A percentile compares a stretch with the other conserved stretches of the same genome.
phyloP scores from a whole-genome alignment of 1,140 invertebrate species.

The Meloidogyne floridensis region DNA sequence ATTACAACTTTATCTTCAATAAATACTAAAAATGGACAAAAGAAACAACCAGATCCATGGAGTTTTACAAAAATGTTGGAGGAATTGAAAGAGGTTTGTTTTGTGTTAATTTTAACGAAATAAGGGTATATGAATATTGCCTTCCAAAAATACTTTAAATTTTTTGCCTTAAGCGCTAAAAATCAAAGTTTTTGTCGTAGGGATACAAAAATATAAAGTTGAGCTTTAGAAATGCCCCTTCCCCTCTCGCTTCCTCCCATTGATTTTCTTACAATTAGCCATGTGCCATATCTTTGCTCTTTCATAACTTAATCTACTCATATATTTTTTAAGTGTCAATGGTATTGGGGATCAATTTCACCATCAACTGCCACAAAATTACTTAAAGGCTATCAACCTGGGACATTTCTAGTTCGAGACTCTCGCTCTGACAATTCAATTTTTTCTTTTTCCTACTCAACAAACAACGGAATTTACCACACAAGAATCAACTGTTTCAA shows the following conservation, averaged over 20 bases:
- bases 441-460: conserved; percentile 68
- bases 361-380: conserved; percentile 67
- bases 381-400: conserved; percentile 66
- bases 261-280: no score
- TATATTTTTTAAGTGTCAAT: conserved; percentile 65
- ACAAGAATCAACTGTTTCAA: conserved; percentile 34
- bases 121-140: no score
- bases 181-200: no score
- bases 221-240: no score
- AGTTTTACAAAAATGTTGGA: conserved; percentile 24
- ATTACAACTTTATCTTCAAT: neutral
- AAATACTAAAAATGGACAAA: neutral
- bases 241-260: no score
- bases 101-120: no score
- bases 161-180: no score
- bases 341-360: conserved; percentile 70
- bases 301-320: neutral
- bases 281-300: neutral
- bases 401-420: conserved; percentile 69
- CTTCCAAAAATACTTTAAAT: no score
- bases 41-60: neutral
- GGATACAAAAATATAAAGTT: no score
- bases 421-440: conserved; percentile 68
- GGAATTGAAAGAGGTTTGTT: conserved; percentile 27
- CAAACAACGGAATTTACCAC: conserved; percentile 54